phyloP scores from a whole-genome alignment of 2,888 invertebrate genomes.

The Dione vanillae region DNA sequence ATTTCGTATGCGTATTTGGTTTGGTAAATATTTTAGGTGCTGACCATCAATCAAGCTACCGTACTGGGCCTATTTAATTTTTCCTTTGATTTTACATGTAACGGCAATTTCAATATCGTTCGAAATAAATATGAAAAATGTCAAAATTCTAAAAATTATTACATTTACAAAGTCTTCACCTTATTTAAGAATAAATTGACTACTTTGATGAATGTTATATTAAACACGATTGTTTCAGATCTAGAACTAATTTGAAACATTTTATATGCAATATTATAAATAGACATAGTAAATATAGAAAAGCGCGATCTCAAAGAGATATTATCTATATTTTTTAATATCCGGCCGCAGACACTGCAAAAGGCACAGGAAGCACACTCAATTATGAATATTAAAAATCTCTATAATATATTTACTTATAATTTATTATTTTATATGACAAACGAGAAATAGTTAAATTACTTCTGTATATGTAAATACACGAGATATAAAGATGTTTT shows the following conservation, averaged over 20 bases:
- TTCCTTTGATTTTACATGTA: neutral
- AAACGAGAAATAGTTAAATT: too few relatives aligned
- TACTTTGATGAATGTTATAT: too few relatives aligned
- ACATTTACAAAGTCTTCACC: neutral
- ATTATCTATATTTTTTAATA: constrained; percentile 11
- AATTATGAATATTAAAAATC: constrained; percentile 10
- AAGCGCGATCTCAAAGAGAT: constrained; percentile 10
- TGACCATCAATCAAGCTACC: constrained; percentile 17
- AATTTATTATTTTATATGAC: neutral
- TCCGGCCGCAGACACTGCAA: constrained; percentile 12
- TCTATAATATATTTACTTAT: neutral
- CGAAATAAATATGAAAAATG: neutral
- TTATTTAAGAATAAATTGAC: too few relatives aligned
- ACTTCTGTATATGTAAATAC: too few relatives aligned
- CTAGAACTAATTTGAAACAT: too few relatives aligned
- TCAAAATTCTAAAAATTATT: neutral
- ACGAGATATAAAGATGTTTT: too few relatives aligned
- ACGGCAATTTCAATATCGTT: neutral
- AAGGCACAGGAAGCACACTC: neutral
- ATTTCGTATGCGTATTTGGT: neutral
- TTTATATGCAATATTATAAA: neutral
- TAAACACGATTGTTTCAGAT: too few relatives aligned
- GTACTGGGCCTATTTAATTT: constrained; percentile 9
- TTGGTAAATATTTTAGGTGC: constrained; percentile 20
- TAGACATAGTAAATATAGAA: constrained; percentile 12